phyloP scores from a whole-genome alignment of 2,888 invertebrate genomes.

The Drosophila lacicola region DNA sequence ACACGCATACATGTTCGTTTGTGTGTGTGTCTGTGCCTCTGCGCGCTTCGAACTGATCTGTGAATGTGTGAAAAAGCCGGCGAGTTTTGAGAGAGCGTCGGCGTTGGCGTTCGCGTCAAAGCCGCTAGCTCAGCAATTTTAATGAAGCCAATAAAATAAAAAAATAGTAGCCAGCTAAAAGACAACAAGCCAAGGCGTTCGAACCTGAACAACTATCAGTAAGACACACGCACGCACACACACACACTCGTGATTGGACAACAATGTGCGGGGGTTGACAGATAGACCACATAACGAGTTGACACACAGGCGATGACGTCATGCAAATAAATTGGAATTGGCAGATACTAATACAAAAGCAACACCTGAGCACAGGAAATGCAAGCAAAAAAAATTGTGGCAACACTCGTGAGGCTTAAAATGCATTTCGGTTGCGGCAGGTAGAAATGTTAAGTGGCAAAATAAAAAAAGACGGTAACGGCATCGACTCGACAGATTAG shows the following conservation, averaged over 20 bases:
- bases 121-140: constrained; percentile 46
- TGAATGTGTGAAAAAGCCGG: constrained; percentile 53
- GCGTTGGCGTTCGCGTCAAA: constrained; percentile 46
- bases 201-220: constrained; percentile 47
- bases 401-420: constrained; percentile 41
- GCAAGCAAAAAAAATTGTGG: constrained; percentile 26
- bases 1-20: constrained; percentile 7
- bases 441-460: constrained; percentile 31
- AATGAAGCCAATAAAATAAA: constrained; percentile 57
- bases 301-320: constrained; percentile 66
- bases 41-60: constrained; percentile 15
- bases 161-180: constrained; percentile 47
- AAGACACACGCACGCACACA: constrained; percentile 17
- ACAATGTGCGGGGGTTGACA: constrained; percentile 68
- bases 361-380: constrained; percentile 53
- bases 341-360: constrained; percentile 30
- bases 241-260: constrained; percentile 28
- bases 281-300: constrained; percentile 55
- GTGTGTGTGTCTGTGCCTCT: constrained; percentile 14
- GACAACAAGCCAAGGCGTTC: constrained; percentile 60
- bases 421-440: constrained; percentile 36
- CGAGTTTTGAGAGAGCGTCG: constrained; percentile 41
- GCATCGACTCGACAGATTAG: constrained; percentile 48
- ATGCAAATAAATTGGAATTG: constrained; percentile 47
- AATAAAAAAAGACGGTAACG: constrained; percentile 28